These are phyloP conservation scores for Acanthochromis polyacanthus DNA, from an alignment of 2,113 vertebrate genomes.

Conservation along the genomic window DNA sequence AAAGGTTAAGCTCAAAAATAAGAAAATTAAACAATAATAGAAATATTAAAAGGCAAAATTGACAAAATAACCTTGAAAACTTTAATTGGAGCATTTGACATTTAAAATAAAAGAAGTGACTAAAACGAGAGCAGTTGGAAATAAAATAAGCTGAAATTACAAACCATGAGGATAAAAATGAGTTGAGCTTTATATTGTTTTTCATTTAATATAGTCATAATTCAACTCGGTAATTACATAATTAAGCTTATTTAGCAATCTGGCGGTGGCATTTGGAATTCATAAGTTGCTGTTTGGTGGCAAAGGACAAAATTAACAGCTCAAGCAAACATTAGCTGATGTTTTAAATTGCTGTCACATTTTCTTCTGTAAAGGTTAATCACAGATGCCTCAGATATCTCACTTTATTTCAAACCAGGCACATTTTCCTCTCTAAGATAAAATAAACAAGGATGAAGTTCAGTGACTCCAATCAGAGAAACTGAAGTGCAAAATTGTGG, in stretches of 20 bases:
- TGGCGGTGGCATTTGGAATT: constrained; percentile 2
- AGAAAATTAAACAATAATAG: no score
- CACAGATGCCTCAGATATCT: background rate
- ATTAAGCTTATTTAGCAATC: background rate
- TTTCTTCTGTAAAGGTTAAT: background rate
- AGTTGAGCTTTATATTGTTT: no score
- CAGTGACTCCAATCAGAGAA: background rate
- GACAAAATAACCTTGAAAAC: no score
- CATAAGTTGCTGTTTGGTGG: background rate
- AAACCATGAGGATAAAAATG: no score
- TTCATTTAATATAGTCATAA: no score
- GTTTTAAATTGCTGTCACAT: background rate
- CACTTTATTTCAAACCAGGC: background rate
- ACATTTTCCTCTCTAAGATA: background rate
- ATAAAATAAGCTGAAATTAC: no score
- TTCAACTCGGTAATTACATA: constrained; percentile 9
- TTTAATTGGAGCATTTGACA: no score
- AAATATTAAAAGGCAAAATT: no score
- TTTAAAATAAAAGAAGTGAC: no score
- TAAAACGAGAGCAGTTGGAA: no score
- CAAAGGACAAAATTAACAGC: no score
- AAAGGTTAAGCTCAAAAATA: no score
- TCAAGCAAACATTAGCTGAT: background rate
- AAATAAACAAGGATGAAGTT: background rate
- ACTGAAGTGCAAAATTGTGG: background rate